phyloP scores from a whole-genome alignment of 2,797 vertebrate genomes.

The Enteromius paludinosus region DNA sequence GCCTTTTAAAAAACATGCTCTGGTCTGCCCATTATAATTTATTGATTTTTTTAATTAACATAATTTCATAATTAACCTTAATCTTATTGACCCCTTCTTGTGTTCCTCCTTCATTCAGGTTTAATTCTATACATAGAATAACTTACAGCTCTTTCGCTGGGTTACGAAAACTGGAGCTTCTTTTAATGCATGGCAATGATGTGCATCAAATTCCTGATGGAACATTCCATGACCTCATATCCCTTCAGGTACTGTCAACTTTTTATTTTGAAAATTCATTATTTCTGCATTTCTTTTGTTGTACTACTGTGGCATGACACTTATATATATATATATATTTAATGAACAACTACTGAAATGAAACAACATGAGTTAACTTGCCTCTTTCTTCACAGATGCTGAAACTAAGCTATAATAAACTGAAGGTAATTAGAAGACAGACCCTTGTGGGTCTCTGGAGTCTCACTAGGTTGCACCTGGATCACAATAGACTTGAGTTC shows the following conservation, averaged over 20 bases:
- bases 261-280: neutral
- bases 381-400: constrained; percentile 80
- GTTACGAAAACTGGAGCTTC: constrained; percentile 85
- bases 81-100: neutral
- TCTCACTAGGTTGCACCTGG: constrained; percentile 86
- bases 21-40: neutral
- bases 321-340: neutral
- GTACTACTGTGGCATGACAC: neutral
- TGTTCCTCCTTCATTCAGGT: constrained; percentile 73
- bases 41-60: neutral
- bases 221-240: constrained; percentile 82
- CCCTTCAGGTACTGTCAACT: constrained; percentile 84
- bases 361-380: neutral
- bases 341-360: neutral
- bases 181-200: constrained; percentile 94
- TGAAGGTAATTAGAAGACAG: constrained; percentile 78
- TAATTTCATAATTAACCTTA: neutral
- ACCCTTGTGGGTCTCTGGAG: constrained; percentile 84
- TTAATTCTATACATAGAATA: constrained; percentile 88
- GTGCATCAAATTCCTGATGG: constrained; percentile 84
- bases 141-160: constrained; percentile 81
- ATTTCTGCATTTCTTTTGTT: neutral
- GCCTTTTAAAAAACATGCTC: no score
- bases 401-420: constrained; percentile 95
- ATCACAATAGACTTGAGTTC: constrained; percentile 91